phyloP scores from a whole-genome alignment of 2,888 invertebrate species.

The Aleiodes leptofemur region DNA sequence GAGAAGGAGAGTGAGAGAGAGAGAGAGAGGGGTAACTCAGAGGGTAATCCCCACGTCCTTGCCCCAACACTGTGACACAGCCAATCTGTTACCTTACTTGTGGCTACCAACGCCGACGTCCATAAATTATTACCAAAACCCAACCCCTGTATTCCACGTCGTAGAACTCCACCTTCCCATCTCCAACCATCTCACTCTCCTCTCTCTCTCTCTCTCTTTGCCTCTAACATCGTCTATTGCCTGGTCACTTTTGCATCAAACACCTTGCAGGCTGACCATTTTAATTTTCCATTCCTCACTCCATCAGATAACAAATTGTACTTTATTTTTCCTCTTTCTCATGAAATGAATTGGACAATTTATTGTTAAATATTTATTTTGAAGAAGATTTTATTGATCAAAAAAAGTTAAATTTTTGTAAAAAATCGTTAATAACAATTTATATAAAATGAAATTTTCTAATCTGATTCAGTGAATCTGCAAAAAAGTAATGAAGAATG shows the following conservation, averaged over 20 bases:
- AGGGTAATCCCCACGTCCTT: conserved; percentile 57
- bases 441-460: no score
- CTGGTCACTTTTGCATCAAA: conserved; percentile 35
- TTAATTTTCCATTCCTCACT: not conserved
- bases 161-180: conserved; percentile 27
- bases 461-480: no score
- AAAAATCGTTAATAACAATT: no score
- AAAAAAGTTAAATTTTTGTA: no score
- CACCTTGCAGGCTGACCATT: conserved; percentile 22
- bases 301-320: not conserved
- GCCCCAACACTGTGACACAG: conserved; percentile 55
- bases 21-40: conserved; percentile 27
- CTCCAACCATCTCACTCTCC: not conserved
- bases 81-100: conserved; percentile 60
- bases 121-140: conserved; percentile 55
- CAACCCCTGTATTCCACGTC: conserved; percentile 38
- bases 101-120: conserved; percentile 53
- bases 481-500: no score
- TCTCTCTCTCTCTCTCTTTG: not conserved
- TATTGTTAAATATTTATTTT: no score
- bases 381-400: no score
- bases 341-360: not conserved
- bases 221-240: conserved; percentile 27
- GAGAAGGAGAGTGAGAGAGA: not conserved
- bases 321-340: not conserved